A percentile compares a stretch with the other conserved stretches of the same genome.
Conservation (phyloP, 2,797 vertebrate genomes). For the Distichodus sexfasciatus region DNA sequence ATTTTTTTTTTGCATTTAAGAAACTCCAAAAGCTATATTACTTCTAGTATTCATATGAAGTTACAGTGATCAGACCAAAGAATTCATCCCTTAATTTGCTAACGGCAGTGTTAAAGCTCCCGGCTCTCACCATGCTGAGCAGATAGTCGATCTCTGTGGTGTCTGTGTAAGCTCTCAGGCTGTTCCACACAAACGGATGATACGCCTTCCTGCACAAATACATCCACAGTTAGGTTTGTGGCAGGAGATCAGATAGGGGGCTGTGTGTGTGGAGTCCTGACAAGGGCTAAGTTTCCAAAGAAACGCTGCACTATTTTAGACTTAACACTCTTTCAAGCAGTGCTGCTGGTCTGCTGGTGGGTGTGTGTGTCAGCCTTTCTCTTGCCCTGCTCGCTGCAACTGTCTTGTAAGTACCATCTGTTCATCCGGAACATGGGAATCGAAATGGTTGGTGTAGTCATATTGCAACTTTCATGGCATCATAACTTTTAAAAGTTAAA, state of each 20-base stretch:
- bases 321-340: slow-evolving; percentile 10
- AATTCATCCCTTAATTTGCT: slow-evolving; percentile 5
- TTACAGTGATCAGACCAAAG: neutral
- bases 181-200: slow-evolving; percentile 55
- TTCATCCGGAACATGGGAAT: neutral
- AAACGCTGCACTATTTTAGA: slow-evolving; percentile 32
- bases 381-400: slow-evolving; percentile 3
- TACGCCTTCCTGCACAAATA: slow-evolving; percentile 45
- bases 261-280: slow-evolving; percentile 7
- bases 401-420: slow-evolving; percentile 1
- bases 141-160: slow-evolving; percentile 50
- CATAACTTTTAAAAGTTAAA: too few species aligned
- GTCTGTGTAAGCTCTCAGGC: slow-evolving; percentile 47
- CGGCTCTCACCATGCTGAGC: slow-evolving; percentile 36
- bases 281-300: slow-evolving; percentile 25
- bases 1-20: too few species aligned
- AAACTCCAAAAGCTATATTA: neutral
- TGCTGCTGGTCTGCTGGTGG: slow-evolving; percentile 5
- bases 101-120: slow-evolving; percentile 14
- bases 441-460: too few species aligned
- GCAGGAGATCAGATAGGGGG: slow-evolving; percentile 26
- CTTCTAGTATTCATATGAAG: too few species aligned
- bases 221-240: slow-evolving; percentile 32
- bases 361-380: slow-evolving; percentile 7
- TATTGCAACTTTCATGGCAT: too few species aligned